Evolutionary conservation across 2,113 vertebrate genomes (phyloP), one percentile per base, ranked within the genome.

Genomic region (Urocitellus parryii): DNA sequence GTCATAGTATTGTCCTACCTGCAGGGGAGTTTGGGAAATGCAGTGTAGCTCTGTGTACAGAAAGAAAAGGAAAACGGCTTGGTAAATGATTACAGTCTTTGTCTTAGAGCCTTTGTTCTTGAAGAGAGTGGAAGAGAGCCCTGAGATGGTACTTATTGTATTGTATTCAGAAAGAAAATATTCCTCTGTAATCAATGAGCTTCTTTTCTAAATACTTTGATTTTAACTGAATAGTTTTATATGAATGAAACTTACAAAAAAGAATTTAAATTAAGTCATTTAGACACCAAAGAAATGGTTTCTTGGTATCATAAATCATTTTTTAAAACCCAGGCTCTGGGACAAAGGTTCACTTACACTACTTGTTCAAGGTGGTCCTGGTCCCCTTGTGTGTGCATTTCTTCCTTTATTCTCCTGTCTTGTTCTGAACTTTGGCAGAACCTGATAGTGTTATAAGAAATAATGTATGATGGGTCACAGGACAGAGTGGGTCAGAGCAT

Each of bases 371-470:
- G 34, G 9, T 45, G 24, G 58, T 82, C 32, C 22, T 24, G 9
- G 2, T 27, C 10, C 39, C 1, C 18, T 29, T 0, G 1, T 4
- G 13, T 39, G 13, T 51, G 0, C 0, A 65, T 4, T 6, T 34
- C 34, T 92, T 90, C 37, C 48, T 42, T 32, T 81, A 86, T 56
- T 51, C 24, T 82, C 4, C n/a, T 34, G 5, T 29, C 11, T 51
- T 76, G 32, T n/a, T 39, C 34, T 37, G 56, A 13, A 63, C 53
- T 81, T 72, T 10, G 14, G 63, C 2, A 51, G 48, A 58, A 67
- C 8, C 56, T 39, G 6, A 68, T 32, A 8, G 42, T 48, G 82
- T 65, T 39, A 90, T 18, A 58, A 84, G 76, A 63, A 82, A 13
- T 48, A 72, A 42, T 7, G 39, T 1, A 0, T 0, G 13, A 92